A percentile compares a stretch with the other conserved stretches of the same genome.
These are phyloP conservation scores for Pelagia noctiluca DNA, from an alignment of 30 jellyfish, hydroid and myxozoan species.

Conservation along the genomic window DNA sequence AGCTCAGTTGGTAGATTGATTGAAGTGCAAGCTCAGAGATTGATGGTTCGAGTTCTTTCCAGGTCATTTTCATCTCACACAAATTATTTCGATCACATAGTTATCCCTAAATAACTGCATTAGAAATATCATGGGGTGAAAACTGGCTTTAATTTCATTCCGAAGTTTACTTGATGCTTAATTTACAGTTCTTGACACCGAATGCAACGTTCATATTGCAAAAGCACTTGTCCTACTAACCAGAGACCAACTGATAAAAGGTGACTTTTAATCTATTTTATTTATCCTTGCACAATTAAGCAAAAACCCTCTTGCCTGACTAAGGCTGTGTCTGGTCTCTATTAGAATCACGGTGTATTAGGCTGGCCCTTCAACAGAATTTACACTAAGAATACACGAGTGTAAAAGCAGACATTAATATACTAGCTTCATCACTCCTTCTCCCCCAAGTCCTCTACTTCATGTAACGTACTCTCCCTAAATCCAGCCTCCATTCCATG, in stretches of 20 bases:
- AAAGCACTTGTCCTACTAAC: conserved; percentile 26
- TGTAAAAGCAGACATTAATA: background rate
- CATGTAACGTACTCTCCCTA: too few species aligned
- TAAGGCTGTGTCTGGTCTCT: background rate
- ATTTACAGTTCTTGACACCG: conserved; percentile 39
- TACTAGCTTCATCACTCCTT: background rate
- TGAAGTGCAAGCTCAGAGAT: too few species aligned
- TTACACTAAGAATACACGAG: background rate
- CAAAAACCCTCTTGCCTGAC: background rate
- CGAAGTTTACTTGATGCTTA: too few species aligned
- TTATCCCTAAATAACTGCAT: too few species aligned
- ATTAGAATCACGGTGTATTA: background rate
- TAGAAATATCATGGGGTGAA: too few species aligned
- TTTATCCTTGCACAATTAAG: background rate
- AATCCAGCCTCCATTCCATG: too few species aligned
- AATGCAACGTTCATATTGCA: conserved; percentile 43
- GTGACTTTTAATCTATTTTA: background rate
- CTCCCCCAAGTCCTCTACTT: too few species aligned
- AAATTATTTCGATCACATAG: too few species aligned
- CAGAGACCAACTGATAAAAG: conserved; percentile 21
- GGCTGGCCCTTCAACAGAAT: background rate
- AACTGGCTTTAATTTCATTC: too few species aligned
- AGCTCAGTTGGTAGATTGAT: too few species aligned
- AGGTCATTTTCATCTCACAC: too few species aligned
- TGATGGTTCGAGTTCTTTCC: too few species aligned